Evolutionary conservation across 1,140 invertebrate genomes (phyloP), one percentile per base, ranked within the genome.

Genomic region (Octopus bimaculoides): DNA sequence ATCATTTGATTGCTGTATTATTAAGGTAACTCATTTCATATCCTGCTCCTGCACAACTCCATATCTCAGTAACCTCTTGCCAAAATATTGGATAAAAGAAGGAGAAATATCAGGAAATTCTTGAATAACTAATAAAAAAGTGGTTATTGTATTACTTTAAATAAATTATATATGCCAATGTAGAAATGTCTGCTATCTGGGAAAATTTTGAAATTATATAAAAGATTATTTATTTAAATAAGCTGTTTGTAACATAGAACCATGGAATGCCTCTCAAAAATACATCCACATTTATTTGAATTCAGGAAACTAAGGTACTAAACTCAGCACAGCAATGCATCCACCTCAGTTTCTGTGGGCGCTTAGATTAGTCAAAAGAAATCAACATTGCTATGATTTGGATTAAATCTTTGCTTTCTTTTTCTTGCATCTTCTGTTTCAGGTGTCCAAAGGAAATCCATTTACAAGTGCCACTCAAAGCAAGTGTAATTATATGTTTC

Each of bases 401-500:
- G 12, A 77, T 14, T 12, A n/a, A 41, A n/a, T 53, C 52, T 12
- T 54, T n/a, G 14, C 20, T 77, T 80, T 0, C 17, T 12, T 56
- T 78, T 17, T 55, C 12, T 17, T 53, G 41, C n/a, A 78, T 82
- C 52, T 73, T 78, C 20, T 77, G 76, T 81, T 84, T 53, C 78
- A 88, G 87, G 71, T 88, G 88, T 77, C 76, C 83, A 52, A 79
- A 78, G 71, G 79, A 83, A 53, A 75, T 6, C 0, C 88, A 87
- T 75, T 77, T 82, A 17, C 10, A 20, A 8, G 79, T 84, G 76
- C 79, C 98, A 75, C 87, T 86, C 20, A 78, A 80, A 12, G 90
- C 92, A 5, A 92, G 91, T 82, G 93, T 97, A 14, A 92, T 97
- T 55, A 93, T 97, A 75, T 95, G 97, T 84, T 97, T 96, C 91